Evolutionary conservation across 2,797 vertebrate species (phyloP), one percentile per base, ranked within the genome.

Genomic region (Parambassis ranga): DNA sequence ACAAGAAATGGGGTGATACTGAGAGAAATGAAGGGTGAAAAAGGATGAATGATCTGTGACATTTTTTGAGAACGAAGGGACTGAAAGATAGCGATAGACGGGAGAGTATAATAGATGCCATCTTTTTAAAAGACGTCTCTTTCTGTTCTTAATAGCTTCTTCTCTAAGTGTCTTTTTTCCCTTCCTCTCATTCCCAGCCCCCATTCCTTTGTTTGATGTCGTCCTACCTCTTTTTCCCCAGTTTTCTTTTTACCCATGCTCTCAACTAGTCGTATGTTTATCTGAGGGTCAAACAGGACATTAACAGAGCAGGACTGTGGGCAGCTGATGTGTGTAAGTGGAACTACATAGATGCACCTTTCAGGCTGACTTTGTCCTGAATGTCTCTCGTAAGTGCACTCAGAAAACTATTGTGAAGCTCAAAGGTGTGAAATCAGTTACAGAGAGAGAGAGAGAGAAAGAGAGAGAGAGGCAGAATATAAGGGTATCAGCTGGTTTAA

Each of bases 181-280:
- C 58, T 61, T 66, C 58, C 36, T 60, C 43, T 71, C 65, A 63
- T 63, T 70, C 81, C 81, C 85, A 79, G 69, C 80, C 79, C 84
- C 71, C 76, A 63, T 71, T n/a, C 79, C 79, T 88, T 88, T 89
- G 85, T 90, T 85, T 80, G 35, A 33, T 35, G 7, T 72, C 35
- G 7, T 72, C 70, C 64, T 47, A 65, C 72, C 64, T 58, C 65
- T 23, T 61, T 47, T 68, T 44, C 41, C 35, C 55, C 71, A 39
- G 30, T 60, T 75, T 73, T 60, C 75, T 73, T 56, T 71, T 76
- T 46, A 44, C 47, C 50, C 60, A 5, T 56, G 41, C 46, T 51
- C 31, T 46, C 55, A 71, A 67, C 86, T 59, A 82, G 55, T 74
- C 73, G 51, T 52, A 71, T 68, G 66, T 86, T 82, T 65, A 75